Evolutionary conservation across 2,888 invertebrate species (phyloP), one percentile per base, ranked within the genome.

Genomic region (Drosophila setosimentum): DNA sequence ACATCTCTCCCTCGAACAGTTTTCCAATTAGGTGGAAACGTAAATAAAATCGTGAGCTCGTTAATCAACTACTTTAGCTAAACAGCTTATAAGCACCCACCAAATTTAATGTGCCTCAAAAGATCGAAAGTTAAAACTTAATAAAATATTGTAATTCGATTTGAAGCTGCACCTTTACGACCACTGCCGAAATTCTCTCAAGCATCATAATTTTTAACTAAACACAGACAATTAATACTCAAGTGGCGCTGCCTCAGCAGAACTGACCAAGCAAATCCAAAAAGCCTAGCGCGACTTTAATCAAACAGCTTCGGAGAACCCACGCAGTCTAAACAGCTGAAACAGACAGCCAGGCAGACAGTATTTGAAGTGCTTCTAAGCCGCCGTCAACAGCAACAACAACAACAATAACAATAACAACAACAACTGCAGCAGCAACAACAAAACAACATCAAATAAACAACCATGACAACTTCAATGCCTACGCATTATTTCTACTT

Each of bases 281-380:
- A 61, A 30, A 48, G 58, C 35, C 62, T 29, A 67, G 65, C 59
- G 40, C 40, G 62, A 51, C 78, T 75, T 50, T 68, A 87, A 87
- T 81, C 83, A 83, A 83, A 80, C 86, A 68, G 68, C 88, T 83
- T 86, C 71, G 69, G 62, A 42, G 29, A 74, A 33, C 81, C 85
- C 81, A 79, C 88, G 88, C 78, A 70, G 29, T 18, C 32, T 40
- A 54, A 65, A 54, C 29, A 50, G 30, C 18, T 50, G 27, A 35
- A 35, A 35, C 72, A 73, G 82, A 76, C 80, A 82, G 59, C 51
- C 58, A 66, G 78, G 78, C 78, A 87, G 88, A 85, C 86, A 65
- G 35, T 68, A 67, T 76, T 50, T 73, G 77, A 82, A 83, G 82
- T 86, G 86, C 80, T 88, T 86, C 88, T 88, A 83, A 85, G 66